These are phyloP conservation scores for Clarias gariepinus DNA, from an alignment of 2,113 vertebrate genomes.

Conservation along the genomic window DNA sequence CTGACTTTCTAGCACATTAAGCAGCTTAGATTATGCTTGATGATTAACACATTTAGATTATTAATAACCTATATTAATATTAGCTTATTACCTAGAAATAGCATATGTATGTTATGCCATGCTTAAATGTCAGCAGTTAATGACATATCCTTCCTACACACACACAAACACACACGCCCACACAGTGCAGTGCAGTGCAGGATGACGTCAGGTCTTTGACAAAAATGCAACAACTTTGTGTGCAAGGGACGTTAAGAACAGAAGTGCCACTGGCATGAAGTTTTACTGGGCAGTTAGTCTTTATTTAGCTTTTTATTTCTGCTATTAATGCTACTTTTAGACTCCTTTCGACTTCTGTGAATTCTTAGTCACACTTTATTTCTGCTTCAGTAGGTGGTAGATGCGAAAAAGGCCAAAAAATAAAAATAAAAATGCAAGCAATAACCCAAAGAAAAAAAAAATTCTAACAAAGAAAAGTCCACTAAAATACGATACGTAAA, in stretches of 20 bases:
- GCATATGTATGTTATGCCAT: not conserved
- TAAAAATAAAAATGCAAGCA: too few relatives aligned
- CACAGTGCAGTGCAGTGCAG: too few relatives aligned
- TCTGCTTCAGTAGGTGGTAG: not conserved
- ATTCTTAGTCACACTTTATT: not conserved
- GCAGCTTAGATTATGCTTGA: not conserved
- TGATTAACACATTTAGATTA: not conserved
- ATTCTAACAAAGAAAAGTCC: not conserved
- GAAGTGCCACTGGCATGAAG: not conserved
- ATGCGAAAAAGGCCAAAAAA: too few relatives aligned
- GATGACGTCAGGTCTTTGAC: not conserved
- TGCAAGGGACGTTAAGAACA: not conserved
- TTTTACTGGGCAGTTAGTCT: constrained; percentile 21
- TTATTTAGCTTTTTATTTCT: not conserved
- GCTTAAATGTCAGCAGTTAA: not conserved
- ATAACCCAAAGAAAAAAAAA: too few relatives aligned
- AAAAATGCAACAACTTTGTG: not conserved
- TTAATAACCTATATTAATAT: too few relatives aligned
- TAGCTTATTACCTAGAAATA: not conserved
- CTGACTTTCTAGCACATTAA: not conserved
- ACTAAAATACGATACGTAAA: not conserved
- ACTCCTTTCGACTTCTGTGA: not conserved
- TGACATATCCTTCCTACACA: not conserved
- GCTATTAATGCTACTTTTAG: constrained; percentile 2
- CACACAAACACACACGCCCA: not conserved